Base-by-base conservation (phyloP, 2,797 vertebrate genomes). In the Paratrypauchen microcephalus region DNA sequence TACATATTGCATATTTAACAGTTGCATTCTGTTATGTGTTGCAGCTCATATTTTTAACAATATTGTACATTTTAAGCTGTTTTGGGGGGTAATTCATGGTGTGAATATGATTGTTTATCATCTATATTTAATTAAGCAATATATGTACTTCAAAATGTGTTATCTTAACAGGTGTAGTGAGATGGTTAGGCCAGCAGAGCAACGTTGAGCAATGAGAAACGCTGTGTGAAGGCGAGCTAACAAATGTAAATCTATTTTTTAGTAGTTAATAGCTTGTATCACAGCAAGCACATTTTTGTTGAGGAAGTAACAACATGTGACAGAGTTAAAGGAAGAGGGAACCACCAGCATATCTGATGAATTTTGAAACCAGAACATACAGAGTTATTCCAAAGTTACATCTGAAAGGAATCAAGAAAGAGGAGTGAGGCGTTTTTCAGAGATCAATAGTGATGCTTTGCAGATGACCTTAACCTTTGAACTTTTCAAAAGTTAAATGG, bases 291-390 rank as follows among this genome's bases (percentile, higher is more conserved):
- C 61, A 47, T 65, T 75, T 78, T 81, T 21, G 76, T 77, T 82
- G 73, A 78, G 82, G 84, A 90, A 88, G 85, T 82, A 66, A 52
- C 61, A 57, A 67, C 81, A 80, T 59, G 72, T 78, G 79, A 89
- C 75, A 66, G 61, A 62, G 15, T 16, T 12, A 55, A 63, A 72
- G 47, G 70, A 85, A 87, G 48, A 77, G 39, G 76, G 67, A 87
- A 45, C 41, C 41, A 45, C 12, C 41, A 45, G 41, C 41, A 45
- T 5, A 18, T 74, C 73, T 55, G 54, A 72, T 60, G 71, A 41
- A 74, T 79, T 81, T 47, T 61, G 66, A 81, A 83, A 80, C 18
- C 32, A 8, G 4, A 77, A 65, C 71, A 81, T 65, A 32, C 32
- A 3, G 23, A 26, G 19, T 62, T 13, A 47, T 47, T 24, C 23